These are phyloP conservation scores for Ophioninae sp. DNA, from an alignment of 2,888 invertebrate species.

Conservation along the genomic window DNA sequence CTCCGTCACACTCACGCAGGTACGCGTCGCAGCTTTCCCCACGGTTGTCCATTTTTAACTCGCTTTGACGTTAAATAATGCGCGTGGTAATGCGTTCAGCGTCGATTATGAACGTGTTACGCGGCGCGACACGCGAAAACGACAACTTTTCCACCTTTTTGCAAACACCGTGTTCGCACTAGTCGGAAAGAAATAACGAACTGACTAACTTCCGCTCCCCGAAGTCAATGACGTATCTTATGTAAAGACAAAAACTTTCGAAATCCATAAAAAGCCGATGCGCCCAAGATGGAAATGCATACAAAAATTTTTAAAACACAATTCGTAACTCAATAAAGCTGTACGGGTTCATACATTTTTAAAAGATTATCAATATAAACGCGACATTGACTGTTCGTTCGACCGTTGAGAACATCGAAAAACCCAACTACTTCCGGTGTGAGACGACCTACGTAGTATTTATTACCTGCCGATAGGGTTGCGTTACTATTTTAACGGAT, in stretches of 20 bases:
- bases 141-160: background rate
- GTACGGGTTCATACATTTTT: background rate
- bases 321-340: background rate
- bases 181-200: background rate
- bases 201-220: background rate
- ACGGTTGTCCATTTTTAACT: conserved; percentile 62
- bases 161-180: background rate
- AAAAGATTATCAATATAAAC: background rate
- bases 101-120: conserved; percentile 10
- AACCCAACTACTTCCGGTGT: background rate
- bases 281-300: background rate
- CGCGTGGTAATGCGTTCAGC: conserved; percentile 39
- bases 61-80: conserved; percentile 63
- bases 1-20: conserved; percentile 35
- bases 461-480: background rate
- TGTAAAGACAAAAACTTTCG: background rate
- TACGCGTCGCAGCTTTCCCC: conserved; percentile 34
- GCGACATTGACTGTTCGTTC: background rate
- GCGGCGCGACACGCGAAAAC: background rate
- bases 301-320: background rate
- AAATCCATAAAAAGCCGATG: background rate
- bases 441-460: background rate
- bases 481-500: background rate
- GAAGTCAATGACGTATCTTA: background rate
- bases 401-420: background rate